Base-by-base conservation (phyloP, 2,113 vertebrate genomes). In the Caloenas nicobarica region DNA sequence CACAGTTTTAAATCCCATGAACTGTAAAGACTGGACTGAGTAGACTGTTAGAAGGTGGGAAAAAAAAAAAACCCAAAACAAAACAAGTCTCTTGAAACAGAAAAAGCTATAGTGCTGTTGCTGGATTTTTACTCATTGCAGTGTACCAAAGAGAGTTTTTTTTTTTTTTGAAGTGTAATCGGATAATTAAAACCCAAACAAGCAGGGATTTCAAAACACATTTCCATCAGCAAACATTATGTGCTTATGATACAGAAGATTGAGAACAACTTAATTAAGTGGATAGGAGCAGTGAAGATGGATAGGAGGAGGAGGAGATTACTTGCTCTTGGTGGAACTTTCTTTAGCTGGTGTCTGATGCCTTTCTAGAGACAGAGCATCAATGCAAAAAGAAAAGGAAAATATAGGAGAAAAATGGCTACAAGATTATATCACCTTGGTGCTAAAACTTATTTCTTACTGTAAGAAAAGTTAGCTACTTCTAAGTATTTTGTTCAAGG, bases 181-280 rank as follows among this genome's bases (percentile, higher is more conserved):
- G 84, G 88, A 88, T 86, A 94, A 96, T 93, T 95, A 97, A 89
- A 96, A 89, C 86, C 33, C 72, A 96, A 94, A 94, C 76, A 96
- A 93, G 88, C 48, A 38, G 58, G 62, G 86, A 83, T 95, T 93
- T 96, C 76, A 91, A 92, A 97, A 89, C 91, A 76, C 61, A 71
- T 86, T 93, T 93, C 72, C 77, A 87, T 90, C 95, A 95, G 44
- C 34, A 65, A 92, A 33, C 44, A 38, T 96, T 71, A 90, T 81
- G 62, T 93, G 77, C 57, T 92, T 97, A 88, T 90, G 69, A 81
- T 86, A 91, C 57, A 95, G 83, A 96, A 93, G 88, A 96, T 38
- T 91, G 92, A 91, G 66, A 94, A 94, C 0, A 5, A 86, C 88
- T 96, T 94, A 95, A 94, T 94, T 96, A 88, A 82, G 73, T 86